phyloP scores from a whole-genome alignment of 2,113 vertebrate species.

The Rhynchomys soricoides region DNA sequence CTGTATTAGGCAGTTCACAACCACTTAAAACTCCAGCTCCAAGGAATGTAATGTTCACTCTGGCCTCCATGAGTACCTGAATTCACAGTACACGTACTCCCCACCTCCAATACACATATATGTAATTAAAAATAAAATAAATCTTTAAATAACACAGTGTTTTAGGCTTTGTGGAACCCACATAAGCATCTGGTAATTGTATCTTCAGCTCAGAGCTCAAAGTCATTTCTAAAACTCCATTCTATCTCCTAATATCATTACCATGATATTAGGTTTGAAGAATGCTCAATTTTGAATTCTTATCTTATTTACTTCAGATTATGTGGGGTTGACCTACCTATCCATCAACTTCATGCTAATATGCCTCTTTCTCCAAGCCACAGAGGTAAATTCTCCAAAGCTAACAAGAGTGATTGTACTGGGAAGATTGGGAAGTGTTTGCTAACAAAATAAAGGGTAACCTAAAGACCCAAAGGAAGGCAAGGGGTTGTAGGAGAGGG shows the following conservation, averaged over 20 bases:
- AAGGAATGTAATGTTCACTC: too few relatives aligned
- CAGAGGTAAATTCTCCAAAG: not conserved
- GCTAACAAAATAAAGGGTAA: slow-evolving; percentile 24
- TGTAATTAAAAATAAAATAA: not conserved
- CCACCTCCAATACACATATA: not conserved
- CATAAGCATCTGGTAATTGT: not conserved
- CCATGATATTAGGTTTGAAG: not conserved
- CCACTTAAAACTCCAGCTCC: not conserved
- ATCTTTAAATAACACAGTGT: not conserved
- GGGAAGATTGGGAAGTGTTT: not conserved
- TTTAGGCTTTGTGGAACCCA: not conserved
- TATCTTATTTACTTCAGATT: not conserved
- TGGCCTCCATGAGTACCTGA: not conserved
- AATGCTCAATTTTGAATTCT: not conserved
- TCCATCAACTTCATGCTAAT: not conserved
- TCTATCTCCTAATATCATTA: not conserved
- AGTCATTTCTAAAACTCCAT: not conserved
- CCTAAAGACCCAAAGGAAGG: not conserved
- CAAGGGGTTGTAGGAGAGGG: not conserved
- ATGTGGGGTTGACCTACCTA: not conserved
- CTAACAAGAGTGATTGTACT: not conserved
- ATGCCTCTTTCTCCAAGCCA: slow-evolving; percentile 2
- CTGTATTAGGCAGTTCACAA: not conserved
- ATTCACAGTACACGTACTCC: not conserved
- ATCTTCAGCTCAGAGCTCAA: not conserved